A percentile compares a stretch with the other conserved stretches of the same genome.
Evolutionary conservation across 2,797 vertebrate species (phyloP).

Genomic region (Lacerta bilineata): DNA sequence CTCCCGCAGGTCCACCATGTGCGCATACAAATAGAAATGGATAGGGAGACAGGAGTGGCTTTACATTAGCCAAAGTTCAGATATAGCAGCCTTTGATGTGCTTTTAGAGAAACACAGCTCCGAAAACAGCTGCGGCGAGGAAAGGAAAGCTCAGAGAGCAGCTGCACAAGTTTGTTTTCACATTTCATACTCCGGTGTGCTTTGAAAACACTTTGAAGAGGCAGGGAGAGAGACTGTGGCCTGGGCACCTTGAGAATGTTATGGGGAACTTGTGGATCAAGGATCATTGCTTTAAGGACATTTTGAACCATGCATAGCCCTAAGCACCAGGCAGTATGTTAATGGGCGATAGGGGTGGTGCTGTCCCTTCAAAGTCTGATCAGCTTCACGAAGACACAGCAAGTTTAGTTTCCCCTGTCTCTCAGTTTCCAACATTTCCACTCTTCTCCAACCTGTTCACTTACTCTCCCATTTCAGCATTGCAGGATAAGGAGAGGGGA

Average conservation of each 20-base stretch:
- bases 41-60: conserved; percentile 68
- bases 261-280: conserved; percentile 16
- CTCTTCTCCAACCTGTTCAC: not conserved
- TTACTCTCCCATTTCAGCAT: not conserved
- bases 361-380: not conserved
- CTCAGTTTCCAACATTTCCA: not conserved
- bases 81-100: conserved; percentile 73
- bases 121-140: conserved; percentile 74
- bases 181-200: conserved; percentile 46
- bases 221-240: conserved; percentile 47
- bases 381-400: not conserved
- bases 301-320: not conserved
- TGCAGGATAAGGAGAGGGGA: not conserved
- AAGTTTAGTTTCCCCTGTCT: not conserved
- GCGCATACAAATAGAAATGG: conserved; percentile 63
- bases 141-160: conserved; percentile 66
- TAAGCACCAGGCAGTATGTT: not conserved
- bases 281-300: conserved; percentile 10
- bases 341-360: not conserved
- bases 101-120: conserved; percentile 74
- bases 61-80: conserved; percentile 70
- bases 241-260: conserved; percentile 4
- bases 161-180: conserved; percentile 73
- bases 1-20: conserved; percentile 6
- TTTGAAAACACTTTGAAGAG: conserved; percentile 55